Percentiles rank a stretch among this genome's conserved stretches.
phyloP scores from a whole-genome alignment of 2,113 vertebrate genomes.

The Neolamprologus sp. region DNA sequence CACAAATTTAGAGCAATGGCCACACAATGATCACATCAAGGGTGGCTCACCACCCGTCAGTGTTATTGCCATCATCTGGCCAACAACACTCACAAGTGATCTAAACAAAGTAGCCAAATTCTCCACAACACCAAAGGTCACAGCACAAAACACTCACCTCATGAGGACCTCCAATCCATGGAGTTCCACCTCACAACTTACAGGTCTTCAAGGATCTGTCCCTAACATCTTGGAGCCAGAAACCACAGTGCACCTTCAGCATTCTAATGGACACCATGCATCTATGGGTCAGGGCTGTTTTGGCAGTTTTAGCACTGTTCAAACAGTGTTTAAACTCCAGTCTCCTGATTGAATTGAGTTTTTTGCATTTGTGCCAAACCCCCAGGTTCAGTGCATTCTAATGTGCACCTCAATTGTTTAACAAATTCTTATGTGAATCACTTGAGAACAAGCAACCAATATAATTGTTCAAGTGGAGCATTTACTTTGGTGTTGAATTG shows the following conservation, averaged over 20 bases:
- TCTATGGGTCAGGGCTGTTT: not conserved
- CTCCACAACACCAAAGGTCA: not conserved
- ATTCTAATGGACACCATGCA: not conserved
- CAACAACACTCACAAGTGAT: not conserved
- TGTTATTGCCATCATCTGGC: not conserved
- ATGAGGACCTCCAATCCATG: not conserved
- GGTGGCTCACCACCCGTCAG: not conserved
- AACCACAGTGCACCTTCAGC: not conserved
- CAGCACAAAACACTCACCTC: not conserved
- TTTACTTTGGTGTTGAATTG: not conserved
- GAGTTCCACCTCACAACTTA: not conserved
- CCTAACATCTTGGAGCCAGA: not conserved
- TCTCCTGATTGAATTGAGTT: not conserved
- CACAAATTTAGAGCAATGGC: not conserved
- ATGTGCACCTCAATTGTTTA: not conserved
- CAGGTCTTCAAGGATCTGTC: not conserved
- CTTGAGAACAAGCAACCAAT: not conserved
- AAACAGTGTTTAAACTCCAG: not conserved
- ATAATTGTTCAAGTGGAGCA: not conserved
- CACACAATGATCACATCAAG: not conserved
- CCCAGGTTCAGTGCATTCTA: not conserved
- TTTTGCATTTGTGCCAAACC: not conserved
- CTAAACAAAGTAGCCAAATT: not conserved
- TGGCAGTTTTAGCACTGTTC: not conserved
- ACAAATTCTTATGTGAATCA: not conserved